Evolutionary conservation across 2,888 invertebrate species (phyloP), one percentile per base, ranked within the genome.

Genomic region (Lochmaea capreae): DNA sequence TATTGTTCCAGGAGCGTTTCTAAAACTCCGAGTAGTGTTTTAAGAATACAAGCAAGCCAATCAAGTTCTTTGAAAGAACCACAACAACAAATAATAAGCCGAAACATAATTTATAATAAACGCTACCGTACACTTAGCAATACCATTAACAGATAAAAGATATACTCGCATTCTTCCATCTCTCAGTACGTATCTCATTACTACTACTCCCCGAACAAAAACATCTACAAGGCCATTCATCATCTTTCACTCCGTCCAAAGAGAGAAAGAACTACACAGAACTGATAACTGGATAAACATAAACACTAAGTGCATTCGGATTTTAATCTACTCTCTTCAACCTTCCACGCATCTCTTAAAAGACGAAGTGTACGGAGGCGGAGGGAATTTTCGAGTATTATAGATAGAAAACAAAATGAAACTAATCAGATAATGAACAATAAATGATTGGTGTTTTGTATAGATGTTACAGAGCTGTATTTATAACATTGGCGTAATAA

Each of bases 401-500:
- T 22, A 67, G 58, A 67, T 71, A 71, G 70, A 76, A 69, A 76
- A 79, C 77, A 78, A 79, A 81, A 80, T 74, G 78, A 77, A 78
- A 78, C 80, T 78, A 80, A 81, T 80, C 79, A 76, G 79, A 81
- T 78, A 80, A 79, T 79, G 74, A 75, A 77, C 70, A 73, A 78
- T 74, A 77, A 75, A 76, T 75, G 75, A 75, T 70, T 70, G 65
- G 71, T 74, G 72, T 76, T 77, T 76, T 76, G 76, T 77, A 71
- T 57, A 61, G 61, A 54, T 16, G 39, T 59, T 33, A 16, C 68
- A 68, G 68, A 67, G 26, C 43, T 14, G 67, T 14, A 67, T 49
- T 54, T 52, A 52, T 16, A 66, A 42, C 12, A 16, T n/a, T 33
- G 16, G 42, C 10, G 3, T 18, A 16, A 39, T 9, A 43, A 42